These are phyloP conservation scores for Spicauda simplicius DNA, from an alignment of 2,888 invertebrate genomes.

Conservation along the genomic window DNA sequence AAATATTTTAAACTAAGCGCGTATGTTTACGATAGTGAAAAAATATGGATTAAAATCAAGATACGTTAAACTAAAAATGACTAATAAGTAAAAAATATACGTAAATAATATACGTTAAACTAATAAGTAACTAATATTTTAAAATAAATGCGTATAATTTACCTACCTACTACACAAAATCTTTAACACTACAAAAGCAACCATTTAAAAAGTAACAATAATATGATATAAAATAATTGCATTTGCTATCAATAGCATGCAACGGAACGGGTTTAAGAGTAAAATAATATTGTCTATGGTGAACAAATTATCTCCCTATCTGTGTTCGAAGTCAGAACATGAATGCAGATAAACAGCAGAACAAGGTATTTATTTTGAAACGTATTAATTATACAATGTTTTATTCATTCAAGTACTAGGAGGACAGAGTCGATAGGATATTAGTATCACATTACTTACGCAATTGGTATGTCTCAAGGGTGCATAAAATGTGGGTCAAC, in stretches of 20 bases:
- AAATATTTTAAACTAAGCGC: too few relatives aligned
- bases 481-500: constrained; percentile 21
- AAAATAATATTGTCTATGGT: constrained; percentile 35
- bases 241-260: neutral
- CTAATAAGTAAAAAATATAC: too few relatives aligned
- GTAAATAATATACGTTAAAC: too few relatives aligned
- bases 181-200: too few relatives aligned
- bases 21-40: too few relatives aligned
- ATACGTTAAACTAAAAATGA: too few relatives aligned
- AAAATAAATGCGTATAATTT: too few relatives aligned
- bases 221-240: neutral
- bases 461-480: constrained; percentile 13
- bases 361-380: constrained; percentile 34
- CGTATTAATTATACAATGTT: constrained; percentile 35
- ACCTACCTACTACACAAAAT: too few relatives aligned
- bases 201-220: too few relatives aligned
- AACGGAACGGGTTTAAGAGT: constrained; percentile 16
- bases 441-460: constrained; percentile 20
- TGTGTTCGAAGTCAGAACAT: constrained; percentile 24
- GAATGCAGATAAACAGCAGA: constrained; percentile 32
- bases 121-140: too few relatives aligned
- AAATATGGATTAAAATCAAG: too few relatives aligned
- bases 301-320: constrained; percentile 33
- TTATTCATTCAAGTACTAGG: constrained; percentile 30
- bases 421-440: constrained; percentile 21